Evolutionary conservation across 2,888 invertebrate species (phyloP).

Genomic region (Altica lythri): DNA sequence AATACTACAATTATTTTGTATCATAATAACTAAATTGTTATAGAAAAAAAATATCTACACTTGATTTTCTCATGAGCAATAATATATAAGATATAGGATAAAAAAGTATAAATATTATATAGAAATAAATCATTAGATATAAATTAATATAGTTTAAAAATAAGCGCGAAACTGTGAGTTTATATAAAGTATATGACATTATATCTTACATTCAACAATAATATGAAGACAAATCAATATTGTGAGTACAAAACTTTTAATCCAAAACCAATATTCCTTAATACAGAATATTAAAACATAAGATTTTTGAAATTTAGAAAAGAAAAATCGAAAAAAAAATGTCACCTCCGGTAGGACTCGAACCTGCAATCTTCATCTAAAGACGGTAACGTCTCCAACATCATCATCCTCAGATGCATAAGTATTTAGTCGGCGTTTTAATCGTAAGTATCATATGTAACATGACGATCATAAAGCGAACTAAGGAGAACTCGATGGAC

Average conservation of each 20-base stretch:
- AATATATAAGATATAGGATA: slow-evolving; percentile 48
- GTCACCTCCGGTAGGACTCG: no score
- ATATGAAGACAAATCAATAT: slow-evolving; percentile 19
- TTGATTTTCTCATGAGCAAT: slow-evolving; percentile 50
- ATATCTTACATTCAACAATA: slow-evolving; percentile 7
- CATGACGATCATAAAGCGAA: no score
- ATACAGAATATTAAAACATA: no score
- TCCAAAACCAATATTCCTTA: slow-evolving; percentile 1
- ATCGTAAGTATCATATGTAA: no score
- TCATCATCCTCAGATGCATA: no score
- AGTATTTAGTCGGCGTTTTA: no score
- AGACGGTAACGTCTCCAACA: no score
- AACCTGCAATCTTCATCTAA: no score
- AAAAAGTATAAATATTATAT: slow-evolving; percentile 43
- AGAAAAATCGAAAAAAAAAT: no score
- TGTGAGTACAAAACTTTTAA: slow-evolving; percentile 16
- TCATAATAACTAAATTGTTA: slow-evolving; percentile 41
- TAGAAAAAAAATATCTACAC: slow-evolving; percentile 34
- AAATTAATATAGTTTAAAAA: slow-evolving; percentile 31
- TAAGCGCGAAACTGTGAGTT: slow-evolving; percentile 17
- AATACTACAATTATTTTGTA: slow-evolving; percentile 52
- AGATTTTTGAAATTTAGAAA: no score
- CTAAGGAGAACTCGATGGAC: no score
- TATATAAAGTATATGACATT: slow-evolving; percentile 33
- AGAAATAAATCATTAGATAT: slow-evolving; percentile 39